Evolutionary conservation across 2,888 invertebrate species (phyloP).

Genomic region (Branchipolynoe longqiensis): DNA sequence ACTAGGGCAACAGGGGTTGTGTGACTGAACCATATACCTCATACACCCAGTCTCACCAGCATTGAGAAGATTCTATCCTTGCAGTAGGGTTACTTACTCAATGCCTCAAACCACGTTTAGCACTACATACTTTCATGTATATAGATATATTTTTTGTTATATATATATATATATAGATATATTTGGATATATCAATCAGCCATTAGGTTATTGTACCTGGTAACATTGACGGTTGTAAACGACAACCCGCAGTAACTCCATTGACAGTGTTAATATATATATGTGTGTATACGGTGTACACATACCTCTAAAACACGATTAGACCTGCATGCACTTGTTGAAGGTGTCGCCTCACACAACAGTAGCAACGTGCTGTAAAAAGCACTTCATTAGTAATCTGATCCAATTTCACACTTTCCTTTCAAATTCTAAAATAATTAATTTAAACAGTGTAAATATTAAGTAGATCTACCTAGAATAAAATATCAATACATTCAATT

Average conservation of each 20-base stretch:
- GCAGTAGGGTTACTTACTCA: too few relatives aligned
- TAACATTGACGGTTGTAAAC: conserved; percentile 22
- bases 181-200: conserved; percentile 36
- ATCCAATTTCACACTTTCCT: conserved; percentile 21
- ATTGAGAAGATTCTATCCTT: too few relatives aligned
- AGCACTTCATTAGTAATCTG: conserved; percentile 17
- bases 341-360: background rate
- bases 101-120: conserved; percentile 44
- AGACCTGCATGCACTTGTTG: background rate
- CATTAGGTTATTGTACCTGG: background rate
- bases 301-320: background rate
- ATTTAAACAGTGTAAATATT: conserved; percentile 37
- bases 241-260: conserved; percentile 28
- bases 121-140: conserved; percentile 2
- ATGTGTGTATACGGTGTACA: background rate
- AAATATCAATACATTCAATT: conserved; percentile 15
- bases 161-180: conserved; percentile 25
- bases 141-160: background rate
- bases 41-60: conserved; percentile 20
- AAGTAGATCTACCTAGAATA: conserved; percentile 51
- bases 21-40: background rate
- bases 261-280: background rate
- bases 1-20: too few relatives aligned
- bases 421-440: background rate
- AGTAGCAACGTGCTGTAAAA: conserved; percentile 11